These are phyloP conservation scores for Piprites chloris DNA, from an alignment of 2,113 vertebrate genomes.

Conservation along the genomic window DNA sequence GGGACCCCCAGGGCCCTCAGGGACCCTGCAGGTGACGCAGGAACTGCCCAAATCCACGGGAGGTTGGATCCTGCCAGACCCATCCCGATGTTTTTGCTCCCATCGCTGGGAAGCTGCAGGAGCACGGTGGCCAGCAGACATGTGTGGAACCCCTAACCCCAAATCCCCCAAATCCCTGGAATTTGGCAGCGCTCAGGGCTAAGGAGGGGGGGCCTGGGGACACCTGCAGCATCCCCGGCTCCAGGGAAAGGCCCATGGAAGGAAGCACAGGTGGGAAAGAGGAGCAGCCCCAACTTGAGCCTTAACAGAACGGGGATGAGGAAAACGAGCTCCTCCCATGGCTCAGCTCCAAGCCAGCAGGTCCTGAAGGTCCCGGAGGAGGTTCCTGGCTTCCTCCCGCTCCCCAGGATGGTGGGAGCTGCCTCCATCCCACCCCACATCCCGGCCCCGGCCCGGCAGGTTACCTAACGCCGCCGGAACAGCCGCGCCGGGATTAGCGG, in stretches of 20 bases:
- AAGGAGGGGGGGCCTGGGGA: background rate
- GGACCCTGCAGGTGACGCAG: background rate
- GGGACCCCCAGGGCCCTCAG: background rate
- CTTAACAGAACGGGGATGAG: fast-evolving
- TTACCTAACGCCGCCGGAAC: background rate
- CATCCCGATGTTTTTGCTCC: fast-evolving
- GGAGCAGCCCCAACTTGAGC: background rate
- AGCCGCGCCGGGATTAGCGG: background rate
- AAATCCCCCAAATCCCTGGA: background rate
- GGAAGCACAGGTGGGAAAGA: background rate
- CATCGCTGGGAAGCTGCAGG: background rate
- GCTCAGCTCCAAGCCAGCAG: fast-evolving
- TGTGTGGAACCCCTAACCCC: background rate
- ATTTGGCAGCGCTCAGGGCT: background rate
- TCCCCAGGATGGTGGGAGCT: no score
- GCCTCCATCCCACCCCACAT: background rate
- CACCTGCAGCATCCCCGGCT: background rate
- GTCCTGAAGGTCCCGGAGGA: background rate
- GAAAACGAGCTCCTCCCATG: background rate
- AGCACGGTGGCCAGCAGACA: background rate
- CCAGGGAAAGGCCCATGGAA: fast-evolving
- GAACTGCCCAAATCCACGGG: background rate
- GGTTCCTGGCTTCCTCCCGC: background rate
- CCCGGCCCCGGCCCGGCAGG: background rate
- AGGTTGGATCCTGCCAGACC: background rate